Conservation (phyloP, 2,797 vertebrate species). For the Mallotus villosus region DNA sequence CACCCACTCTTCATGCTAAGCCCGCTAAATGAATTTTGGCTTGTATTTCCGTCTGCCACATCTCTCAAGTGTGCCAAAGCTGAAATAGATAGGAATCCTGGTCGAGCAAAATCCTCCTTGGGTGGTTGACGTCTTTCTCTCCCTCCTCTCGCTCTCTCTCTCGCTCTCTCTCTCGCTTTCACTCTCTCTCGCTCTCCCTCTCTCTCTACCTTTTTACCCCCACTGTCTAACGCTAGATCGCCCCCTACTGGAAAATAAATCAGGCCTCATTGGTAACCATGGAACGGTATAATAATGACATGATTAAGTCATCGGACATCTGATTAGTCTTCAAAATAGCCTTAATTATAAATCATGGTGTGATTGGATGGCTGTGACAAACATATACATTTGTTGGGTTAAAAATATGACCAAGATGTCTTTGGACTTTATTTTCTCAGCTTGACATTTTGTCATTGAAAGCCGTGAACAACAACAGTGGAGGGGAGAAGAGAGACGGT, state of each 20-base stretch:
- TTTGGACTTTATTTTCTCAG: too few species aligned
- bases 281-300: not conserved
- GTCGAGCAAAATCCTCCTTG: not conserved
- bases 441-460: too few species aligned
- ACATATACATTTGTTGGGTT: too few species aligned
- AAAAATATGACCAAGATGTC: too few species aligned
- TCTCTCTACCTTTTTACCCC: too few species aligned
- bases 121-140: constrained; percentile 10
- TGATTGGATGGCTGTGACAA: too few species aligned
- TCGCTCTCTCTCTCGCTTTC: not conserved
- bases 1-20: constrained; percentile 7
- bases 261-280: not conserved
- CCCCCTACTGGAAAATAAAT: not conserved
- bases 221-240: not conserved
- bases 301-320: not conserved
- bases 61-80: constrained; percentile 39
- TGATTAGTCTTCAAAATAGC: too few species aligned
- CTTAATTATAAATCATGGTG: too few species aligned
- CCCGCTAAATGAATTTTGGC: constrained; percentile 10
- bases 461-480: too few species aligned
- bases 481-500: not conserved
- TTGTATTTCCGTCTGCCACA: constrained; percentile 17
- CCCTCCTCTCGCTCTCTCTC: not conserved
- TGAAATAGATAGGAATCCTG: constrained; percentile 16
- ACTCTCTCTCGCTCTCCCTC: not conserved